Conservation (phyloP, 1,140 invertebrate genomes). For the Drosophila paulistorum region DNA sequence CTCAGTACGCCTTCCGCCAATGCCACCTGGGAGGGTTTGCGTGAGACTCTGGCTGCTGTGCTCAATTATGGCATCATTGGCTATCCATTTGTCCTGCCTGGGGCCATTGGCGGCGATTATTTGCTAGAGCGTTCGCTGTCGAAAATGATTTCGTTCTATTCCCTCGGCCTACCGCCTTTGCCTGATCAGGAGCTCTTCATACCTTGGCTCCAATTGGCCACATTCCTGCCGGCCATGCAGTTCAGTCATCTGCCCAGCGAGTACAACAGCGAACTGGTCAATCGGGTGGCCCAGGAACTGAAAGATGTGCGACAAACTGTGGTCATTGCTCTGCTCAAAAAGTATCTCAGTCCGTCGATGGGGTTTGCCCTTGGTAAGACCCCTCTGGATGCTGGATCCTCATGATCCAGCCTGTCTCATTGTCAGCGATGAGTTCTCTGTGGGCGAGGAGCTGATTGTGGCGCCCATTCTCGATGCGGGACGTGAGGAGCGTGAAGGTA, state of each 20-base stretch:
- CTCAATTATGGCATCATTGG: slow-evolving; percentile 93
- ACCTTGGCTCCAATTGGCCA: slow-evolving; percentile 96
- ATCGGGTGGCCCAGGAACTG: slow-evolving; percentile 90
- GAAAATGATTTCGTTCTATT: slow-evolving; percentile 80
- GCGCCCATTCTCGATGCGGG: slow-evolving; percentile 92
- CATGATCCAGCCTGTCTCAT: slow-evolving; percentile 90
- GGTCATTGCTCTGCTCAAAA: slow-evolving; percentile 90
- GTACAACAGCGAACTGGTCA: slow-evolving; percentile 89
- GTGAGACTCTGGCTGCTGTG: slow-evolving; percentile 87
- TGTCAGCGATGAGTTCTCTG: slow-evolving; percentile 94
- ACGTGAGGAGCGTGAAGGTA: slow-evolving; percentile 86
- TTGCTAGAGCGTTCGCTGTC: slow-evolving; percentile 59
- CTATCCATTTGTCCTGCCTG: slow-evolving; percentile 96
- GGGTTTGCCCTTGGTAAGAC: slow-evolving; percentile 93
- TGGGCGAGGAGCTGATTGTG: slow-evolving; percentile 95
- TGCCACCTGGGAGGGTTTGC: slow-evolving; percentile 94
- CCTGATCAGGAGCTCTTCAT: slow-evolving; percentile 95
- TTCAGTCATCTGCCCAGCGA: slow-evolving; percentile 95
- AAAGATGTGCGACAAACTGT: slow-evolving; percentile 90
- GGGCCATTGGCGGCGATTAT: slow-evolving; percentile 94
- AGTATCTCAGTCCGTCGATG: slow-evolving; percentile 89
- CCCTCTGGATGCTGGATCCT: slow-evolving; percentile 96
- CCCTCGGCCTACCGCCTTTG: slow-evolving; percentile 82
- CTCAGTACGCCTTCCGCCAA: slow-evolving; percentile 93
- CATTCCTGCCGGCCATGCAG: slow-evolving; percentile 95